Evolutionary conservation across 2,797 vertebrate species (phyloP), one percentile per base, ranked within the genome.

Genomic region (Microchirus variegatus): DNA sequence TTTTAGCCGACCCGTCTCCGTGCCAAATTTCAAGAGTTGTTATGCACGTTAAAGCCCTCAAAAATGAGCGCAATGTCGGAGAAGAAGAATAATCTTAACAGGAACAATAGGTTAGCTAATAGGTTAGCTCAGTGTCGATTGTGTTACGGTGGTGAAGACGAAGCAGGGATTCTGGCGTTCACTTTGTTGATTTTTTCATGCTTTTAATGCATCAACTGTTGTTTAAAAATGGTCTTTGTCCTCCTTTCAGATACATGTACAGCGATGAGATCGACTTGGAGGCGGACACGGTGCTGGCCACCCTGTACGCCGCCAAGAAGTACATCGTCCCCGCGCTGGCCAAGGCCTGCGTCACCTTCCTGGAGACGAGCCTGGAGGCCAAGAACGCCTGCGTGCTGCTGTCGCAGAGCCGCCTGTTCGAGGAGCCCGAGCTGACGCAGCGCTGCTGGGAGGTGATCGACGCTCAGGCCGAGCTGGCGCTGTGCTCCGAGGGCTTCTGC

Each of bases 371-470:
- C 74, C 90, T 99, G 84, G 97, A 99, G 78, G 98, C 97, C 0
- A 95, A 94, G 75, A 99, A 99, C 0, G 97, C 97, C 42, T 99
- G 97, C 3, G 95, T 99, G 55, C 92, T 99, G 87, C 95, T 99
- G 15, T 97, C 96, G 35, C 98, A 99, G 93, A 99, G 98, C 90
- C 92, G 95, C 11, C 93, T 99, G 57, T 99, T 99, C 1, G 97
- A 99, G 88, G 98, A 99, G 87, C 95, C 97, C 0, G 96, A 98
- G 85, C 90, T 99, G 78, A 96, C 94, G 0, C 94, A 95, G 92
- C 95, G 97, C 71, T 99, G 98, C 91, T 99, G 98, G 97, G 96
- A 97, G 88, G 97, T 99, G 63, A 99, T 99, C 10, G 98, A 99
- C n/a, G 96, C 97, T 0, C 98, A 99, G 86, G 96, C 98, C 0